Evolutionary conservation across 2,797 vertebrate species (phyloP).

Genomic region (Mus minutoides): DNA sequence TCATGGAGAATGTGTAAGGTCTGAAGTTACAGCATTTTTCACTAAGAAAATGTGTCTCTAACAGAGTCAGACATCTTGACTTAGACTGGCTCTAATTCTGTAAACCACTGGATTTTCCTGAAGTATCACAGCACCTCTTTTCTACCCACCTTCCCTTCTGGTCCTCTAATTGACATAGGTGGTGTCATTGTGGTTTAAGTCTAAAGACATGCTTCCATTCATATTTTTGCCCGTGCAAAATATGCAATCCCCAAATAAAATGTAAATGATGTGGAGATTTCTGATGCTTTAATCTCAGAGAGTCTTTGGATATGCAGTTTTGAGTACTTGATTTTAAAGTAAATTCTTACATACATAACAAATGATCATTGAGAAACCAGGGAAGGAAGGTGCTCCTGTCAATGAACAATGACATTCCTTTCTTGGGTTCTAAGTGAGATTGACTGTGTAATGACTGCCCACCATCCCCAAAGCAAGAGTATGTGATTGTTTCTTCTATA

Average conservation of each 20-base stretch:
- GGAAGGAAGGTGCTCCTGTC: slow-evolving; percentile 31
- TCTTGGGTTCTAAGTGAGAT: slow-evolving; percentile 1
- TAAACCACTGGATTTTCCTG: slow-evolving; percentile 79
- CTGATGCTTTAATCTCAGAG: slow-evolving; percentile 81
- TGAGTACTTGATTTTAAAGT: slow-evolving; percentile 73
- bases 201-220: slow-evolving; percentile 81
- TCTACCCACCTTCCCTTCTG: slow-evolving; percentile 14
- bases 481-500: not conserved
- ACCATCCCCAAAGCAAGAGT: not conserved
- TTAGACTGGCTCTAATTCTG: slow-evolving; percentile 66
- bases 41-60: slow-evolving; percentile 85
- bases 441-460: not conserved
- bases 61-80: slow-evolving; percentile 81
- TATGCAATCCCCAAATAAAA: slow-evolving; percentile 67
- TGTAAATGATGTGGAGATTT: slow-evolving; percentile 82
- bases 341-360: slow-evolving; percentile 50
- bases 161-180: slow-evolving; percentile 67
- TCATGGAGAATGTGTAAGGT: slow-evolving; percentile 86
- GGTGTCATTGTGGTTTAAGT: slow-evolving; percentile 77
- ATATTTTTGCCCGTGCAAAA: slow-evolving; percentile 78
- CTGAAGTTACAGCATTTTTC: slow-evolving; percentile 85
- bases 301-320: slow-evolving; percentile 79
- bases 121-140: slow-evolving; percentile 71
- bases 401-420: slow-evolving; percentile 60
- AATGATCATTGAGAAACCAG: slow-evolving; percentile 52